Conservation (phyloP, 2,888 invertebrate species). For the Protonemura montana region DNA sequence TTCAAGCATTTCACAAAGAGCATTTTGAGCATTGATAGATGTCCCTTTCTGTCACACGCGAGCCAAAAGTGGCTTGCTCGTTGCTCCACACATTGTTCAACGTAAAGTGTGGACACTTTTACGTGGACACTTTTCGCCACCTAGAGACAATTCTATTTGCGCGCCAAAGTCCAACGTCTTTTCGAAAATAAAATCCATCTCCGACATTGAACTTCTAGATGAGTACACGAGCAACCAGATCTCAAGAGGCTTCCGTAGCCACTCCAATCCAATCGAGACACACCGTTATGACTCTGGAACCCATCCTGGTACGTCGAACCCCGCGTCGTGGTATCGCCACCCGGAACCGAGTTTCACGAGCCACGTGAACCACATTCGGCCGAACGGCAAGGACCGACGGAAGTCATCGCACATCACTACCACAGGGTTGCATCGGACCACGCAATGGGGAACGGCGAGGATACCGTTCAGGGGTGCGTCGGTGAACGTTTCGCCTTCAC, state of each 20-base stretch:
- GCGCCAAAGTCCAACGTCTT: too few relatives aligned
- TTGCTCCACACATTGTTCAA: too few relatives aligned
- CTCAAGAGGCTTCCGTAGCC: neutral
- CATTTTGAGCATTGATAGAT: too few relatives aligned
- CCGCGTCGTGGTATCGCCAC: neutral
- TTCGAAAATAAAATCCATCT: neutral
- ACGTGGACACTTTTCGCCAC: too few relatives aligned
- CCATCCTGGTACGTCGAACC: neutral
- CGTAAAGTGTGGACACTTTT: too few relatives aligned
- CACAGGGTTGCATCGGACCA: slow-evolving; percentile 42
- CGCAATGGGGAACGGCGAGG: slow-evolving; percentile 47
- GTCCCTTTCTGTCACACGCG: too few relatives aligned
- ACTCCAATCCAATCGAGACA: neutral
- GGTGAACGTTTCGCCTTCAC: slow-evolving; percentile 44
- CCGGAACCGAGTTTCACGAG: slow-evolving; percentile 1
- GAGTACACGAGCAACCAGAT: slow-evolving; percentile 32
- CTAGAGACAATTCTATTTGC: too few relatives aligned
- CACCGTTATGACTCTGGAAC: neutral
- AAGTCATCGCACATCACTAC: slow-evolving; percentile 25
- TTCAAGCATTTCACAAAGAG: too few relatives aligned
- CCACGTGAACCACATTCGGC: slow-evolving; percentile 35
- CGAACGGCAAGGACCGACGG: neutral
- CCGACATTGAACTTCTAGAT: neutral
- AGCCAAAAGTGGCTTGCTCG: too few relatives aligned
- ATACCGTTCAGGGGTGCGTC: slow-evolving; percentile 46